These are phyloP conservation scores for Danaus chrysippus DNA, from an alignment of 2,888 invertebrate genomes.

Conservation along the genomic window DNA sequence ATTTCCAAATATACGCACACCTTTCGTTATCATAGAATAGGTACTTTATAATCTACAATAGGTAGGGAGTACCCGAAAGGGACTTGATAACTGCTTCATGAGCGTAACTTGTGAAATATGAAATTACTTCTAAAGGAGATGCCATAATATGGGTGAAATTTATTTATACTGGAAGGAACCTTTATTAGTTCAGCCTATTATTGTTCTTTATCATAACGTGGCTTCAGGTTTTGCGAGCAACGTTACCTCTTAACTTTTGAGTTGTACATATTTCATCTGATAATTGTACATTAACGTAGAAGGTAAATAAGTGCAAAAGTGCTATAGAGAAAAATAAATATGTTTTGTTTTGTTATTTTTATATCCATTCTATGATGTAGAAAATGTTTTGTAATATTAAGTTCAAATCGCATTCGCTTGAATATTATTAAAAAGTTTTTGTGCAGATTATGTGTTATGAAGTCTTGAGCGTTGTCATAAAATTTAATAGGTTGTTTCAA, in stretches of 20 bases:
- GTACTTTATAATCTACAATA: slow-evolving; percentile 12
- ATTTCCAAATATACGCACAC: background rate
- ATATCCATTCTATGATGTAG: too few relatives aligned
- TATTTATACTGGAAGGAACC: slow-evolving; percentile 38
- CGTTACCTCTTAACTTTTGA: slow-evolving; percentile 8
- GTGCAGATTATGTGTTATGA: too few relatives aligned
- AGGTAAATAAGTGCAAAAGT: too few relatives aligned
- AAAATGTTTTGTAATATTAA: too few relatives aligned
- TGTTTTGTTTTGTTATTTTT: too few relatives aligned
- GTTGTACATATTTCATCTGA: background rate
- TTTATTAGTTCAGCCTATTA: slow-evolving; percentile 48
- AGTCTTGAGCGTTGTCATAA: too few relatives aligned
- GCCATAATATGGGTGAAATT: slow-evolving; percentile 37
- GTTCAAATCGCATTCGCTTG: too few relatives aligned
- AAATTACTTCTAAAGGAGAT: slow-evolving; percentile 32
- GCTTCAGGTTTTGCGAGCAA: slow-evolving; percentile 30
- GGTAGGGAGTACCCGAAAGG: slow-evolving; percentile 10
- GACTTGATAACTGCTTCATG: slow-evolving; percentile 16
- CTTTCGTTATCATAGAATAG: slow-evolving; percentile 5
- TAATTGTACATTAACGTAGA: too few relatives aligned
- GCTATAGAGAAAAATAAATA: too few relatives aligned
- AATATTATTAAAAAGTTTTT: too few relatives aligned
- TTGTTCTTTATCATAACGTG: slow-evolving; percentile 24
- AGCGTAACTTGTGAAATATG: slow-evolving; percentile 34
- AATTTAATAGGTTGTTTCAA: too few relatives aligned